Evolutionary conservation across 35 echinoderm and acorn worm genomes (phyloP).

Genomic region (Nesometra sesokonis): DNA sequence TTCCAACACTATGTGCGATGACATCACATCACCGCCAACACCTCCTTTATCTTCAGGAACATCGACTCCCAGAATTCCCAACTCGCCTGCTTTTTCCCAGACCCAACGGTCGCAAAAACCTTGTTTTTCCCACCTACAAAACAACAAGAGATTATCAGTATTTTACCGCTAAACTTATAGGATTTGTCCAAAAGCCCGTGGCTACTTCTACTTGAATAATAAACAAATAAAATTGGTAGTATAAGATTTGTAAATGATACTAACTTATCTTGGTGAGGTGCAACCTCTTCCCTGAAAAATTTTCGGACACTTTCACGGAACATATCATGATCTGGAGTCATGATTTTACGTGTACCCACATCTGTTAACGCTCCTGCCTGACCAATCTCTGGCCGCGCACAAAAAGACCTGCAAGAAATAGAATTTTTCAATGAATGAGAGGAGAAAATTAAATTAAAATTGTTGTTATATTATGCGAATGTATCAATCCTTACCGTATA

Average conservation of each 20-base stretch:
- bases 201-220: too few relatives aligned
- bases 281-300: conserved; percentile 3
- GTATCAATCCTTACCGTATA: too few relatives aligned
- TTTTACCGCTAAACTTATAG: too few relatives aligned
- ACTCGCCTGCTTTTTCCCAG: conserved; percentile 41
- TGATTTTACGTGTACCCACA: conserved; percentile 1
- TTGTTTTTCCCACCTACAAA: conserved; percentile 57
- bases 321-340: conserved; percentile 15
- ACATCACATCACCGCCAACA: conserved; percentile 44
- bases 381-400: not conserved
- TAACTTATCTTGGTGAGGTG: conserved; percentile 2
- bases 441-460: too few relatives aligned
- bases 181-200: too few relatives aligned
- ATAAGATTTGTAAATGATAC: too few relatives aligned
- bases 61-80: conserved; percentile 51
- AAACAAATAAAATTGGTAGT: too few relatives aligned
- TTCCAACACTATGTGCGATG: conserved; percentile 27
- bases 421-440: too few relatives aligned
- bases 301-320: conserved; percentile 13
- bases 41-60: conserved; percentile 39
- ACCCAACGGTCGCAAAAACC: conserved; percentile 31
- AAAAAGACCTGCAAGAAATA: not conserved
- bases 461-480: too few relatives aligned
- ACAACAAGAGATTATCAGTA: too few relatives aligned
- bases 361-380: not conserved